Evolutionary conservation across 2,797 vertebrate genomes (phyloP).

Genomic region (Hyperoplus immaculatus): DNA sequence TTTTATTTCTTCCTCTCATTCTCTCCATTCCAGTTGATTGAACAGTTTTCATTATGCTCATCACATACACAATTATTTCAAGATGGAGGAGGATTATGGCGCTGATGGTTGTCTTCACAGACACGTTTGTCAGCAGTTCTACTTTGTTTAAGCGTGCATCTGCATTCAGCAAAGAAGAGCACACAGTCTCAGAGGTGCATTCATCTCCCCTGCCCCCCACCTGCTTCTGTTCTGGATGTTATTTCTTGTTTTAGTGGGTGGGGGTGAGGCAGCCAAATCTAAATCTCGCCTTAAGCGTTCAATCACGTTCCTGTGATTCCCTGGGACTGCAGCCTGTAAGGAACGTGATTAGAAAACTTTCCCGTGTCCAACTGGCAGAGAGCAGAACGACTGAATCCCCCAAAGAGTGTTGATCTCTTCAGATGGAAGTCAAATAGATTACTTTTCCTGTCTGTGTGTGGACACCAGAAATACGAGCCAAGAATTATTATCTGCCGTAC

Average conservation of each 20-base stretch:
- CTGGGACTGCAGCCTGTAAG: conserved; percentile 21
- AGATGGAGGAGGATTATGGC: conserved; percentile 6
- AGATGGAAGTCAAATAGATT: conserved; percentile 49
- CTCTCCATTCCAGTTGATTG: conserved; percentile 29
- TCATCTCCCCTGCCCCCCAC: conserved; percentile 15
- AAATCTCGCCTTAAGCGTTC: conserved; percentile 43
- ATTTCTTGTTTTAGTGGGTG: background rate
- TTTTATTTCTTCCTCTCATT: conserved; percentile 26
- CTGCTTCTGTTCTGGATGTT: conserved; percentile 19
- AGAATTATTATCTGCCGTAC: conserved; percentile 37
- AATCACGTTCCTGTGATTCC: conserved; percentile 43
- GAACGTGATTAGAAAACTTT: conserved; percentile 51
- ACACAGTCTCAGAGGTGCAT: conserved; percentile 25
- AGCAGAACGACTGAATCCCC: conserved; percentile 32
- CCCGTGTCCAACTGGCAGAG: conserved; percentile 46
- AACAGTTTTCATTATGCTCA: conserved; percentile 17
- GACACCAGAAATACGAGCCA: conserved; percentile 53
- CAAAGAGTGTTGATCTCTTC: conserved; percentile 42
- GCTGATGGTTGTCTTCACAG: conserved; percentile 13
- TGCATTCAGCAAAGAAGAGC: conserved; percentile 35
- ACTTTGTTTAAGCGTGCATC: conserved; percentile 31
- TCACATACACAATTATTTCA: conserved; percentile 12
- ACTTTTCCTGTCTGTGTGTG: conserved; percentile 60
- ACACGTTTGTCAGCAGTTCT: conserved; percentile 1
- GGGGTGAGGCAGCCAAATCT: conserved; percentile 1